Base-by-base conservation (phyloP, 2,888 invertebrate genomes). In the Amiota mariae region DNA sequence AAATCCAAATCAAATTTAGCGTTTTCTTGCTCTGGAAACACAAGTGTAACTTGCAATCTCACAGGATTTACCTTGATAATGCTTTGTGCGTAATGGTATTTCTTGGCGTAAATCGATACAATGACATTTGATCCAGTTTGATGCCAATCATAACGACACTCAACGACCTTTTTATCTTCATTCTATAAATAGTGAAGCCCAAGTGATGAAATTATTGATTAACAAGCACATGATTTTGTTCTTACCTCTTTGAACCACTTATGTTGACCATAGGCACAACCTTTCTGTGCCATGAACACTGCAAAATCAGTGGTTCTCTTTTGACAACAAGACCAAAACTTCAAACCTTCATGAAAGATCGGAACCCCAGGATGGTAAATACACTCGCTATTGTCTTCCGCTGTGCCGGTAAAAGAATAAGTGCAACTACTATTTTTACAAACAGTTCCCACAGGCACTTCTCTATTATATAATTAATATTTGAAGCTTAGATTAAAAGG, bases 261-360 rank as follows among this genome's bases (percentile, higher is more conserved):
- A 90, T 99, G 99, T 67, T 91, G 91, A 8, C 98, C 98, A 73
- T 92, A 91, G 6, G 92, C 92, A 87, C 99, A 99, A 0, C 99
- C 99, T 70, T 93, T 93, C 91, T 99, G 99, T 72, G 94, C 95
- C 73, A 99, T 91, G 87, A 99, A 99, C 1, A 93, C 93, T 73
- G 95, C 93, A 88, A 99, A 99, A 88, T 99, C 99, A 0, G 96
- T 94, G 0, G 99, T 99, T 86, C 94, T 94, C 85, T 94, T 95
- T 82, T 95, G 94, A 87, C 99, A 99, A 88, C 99, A 99, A 0
- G 97, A 95, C 98, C 98, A 99, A 90, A 94, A 99, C 89, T 99
- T 99, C 88, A 98, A 91, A 0, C 98, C 98, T 91, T 99, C 98
- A 84, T 99, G 98, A 89, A 99, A 99, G 70, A 99, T 93, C 0